Base-by-base conservation (phyloP, 2,888 invertebrate genomes). In the Lithophane semibrunnea region DNA sequence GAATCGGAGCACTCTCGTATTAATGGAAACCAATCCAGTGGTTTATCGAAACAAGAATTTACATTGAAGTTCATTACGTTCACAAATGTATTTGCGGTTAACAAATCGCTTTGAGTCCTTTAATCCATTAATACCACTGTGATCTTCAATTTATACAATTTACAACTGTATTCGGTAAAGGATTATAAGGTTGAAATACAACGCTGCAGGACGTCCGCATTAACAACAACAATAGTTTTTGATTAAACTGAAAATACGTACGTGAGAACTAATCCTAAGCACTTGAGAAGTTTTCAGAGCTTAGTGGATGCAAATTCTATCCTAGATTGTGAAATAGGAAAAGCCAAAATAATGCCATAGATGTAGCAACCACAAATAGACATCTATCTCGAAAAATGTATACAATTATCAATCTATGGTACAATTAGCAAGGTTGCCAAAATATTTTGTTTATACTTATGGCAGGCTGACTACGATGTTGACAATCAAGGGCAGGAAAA, bases 351-450 rank as follows among this genome's bases (percentile, higher is more conserved):
- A 24, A 58, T 13, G 2, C n/a, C 1, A 3, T 21, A 21, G 4
- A 3, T 16, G n/a, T 16, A 18, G 18, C 18, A 44, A 44, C n/a
- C 42, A 16, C n/a, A n/a, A 63, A n/a, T 18, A 52, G 0, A 49
- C 49, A 18, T 18, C 49, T 18, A 49, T 7, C 18, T 2, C 8
- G 2, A 18, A 52, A 52, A 52, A 18, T 52, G 7, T 52, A 52
- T 18, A 18, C 52, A 52, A 18, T 7, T 52, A 52, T 18, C 5
- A 37, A 37, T 37, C 37, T 29, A 29, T n/a, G n/a, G n/a, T n/a
- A n/a, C n/a, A n/a, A n/a, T 60, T 74, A 56, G 66, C 37, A 18
- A 56, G 29, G 56, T 61, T 61, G 79, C 79, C 69, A n/a, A n/a
- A n/a, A n/a, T n/a, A n/a, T n/a, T n/a, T n/a, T n/a, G n/a, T n/a